Conservation (phyloP, 2,888 invertebrate species). For the Apantesis nais region DNA sequence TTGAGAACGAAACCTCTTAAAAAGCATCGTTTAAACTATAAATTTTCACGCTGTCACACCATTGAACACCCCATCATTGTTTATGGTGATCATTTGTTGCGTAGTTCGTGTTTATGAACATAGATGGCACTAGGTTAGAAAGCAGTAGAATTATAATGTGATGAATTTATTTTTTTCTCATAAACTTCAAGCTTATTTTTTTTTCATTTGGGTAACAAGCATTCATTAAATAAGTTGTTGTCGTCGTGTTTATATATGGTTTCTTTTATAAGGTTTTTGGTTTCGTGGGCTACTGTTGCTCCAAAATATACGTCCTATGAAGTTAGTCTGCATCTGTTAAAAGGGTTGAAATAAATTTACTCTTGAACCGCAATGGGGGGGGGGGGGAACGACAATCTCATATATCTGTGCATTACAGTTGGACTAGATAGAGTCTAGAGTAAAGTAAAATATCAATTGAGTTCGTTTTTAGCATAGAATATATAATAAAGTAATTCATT, state of each 20-base stretch:
- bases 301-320: too few relatives aligned
- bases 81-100: conserved; percentile 28
- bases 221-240: too few relatives aligned
- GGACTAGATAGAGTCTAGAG: too few relatives aligned
- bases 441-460: too few relatives aligned
- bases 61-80: conserved; percentile 39
- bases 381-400: too few relatives aligned
- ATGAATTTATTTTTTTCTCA: background rate
- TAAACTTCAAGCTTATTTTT: background rate
- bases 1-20: conserved; percentile 57
- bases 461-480: background rate
- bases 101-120: conserved; percentile 12
- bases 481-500: background rate
- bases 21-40: conserved; percentile 56
- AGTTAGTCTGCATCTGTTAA: too few relatives aligned
- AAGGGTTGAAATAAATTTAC: too few relatives aligned
- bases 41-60: conserved; percentile 59
- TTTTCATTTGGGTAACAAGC: background rate
- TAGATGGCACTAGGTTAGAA: conserved; percentile 5
- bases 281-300: too few relatives aligned
- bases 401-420: too few relatives aligned
- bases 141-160: background rate
- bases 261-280: background rate
- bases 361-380: too few relatives aligned
- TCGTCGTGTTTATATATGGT: background rate